phyloP scores from a whole-genome alignment of 2,888 invertebrate species.

The Meteorus cinctellus region DNA sequence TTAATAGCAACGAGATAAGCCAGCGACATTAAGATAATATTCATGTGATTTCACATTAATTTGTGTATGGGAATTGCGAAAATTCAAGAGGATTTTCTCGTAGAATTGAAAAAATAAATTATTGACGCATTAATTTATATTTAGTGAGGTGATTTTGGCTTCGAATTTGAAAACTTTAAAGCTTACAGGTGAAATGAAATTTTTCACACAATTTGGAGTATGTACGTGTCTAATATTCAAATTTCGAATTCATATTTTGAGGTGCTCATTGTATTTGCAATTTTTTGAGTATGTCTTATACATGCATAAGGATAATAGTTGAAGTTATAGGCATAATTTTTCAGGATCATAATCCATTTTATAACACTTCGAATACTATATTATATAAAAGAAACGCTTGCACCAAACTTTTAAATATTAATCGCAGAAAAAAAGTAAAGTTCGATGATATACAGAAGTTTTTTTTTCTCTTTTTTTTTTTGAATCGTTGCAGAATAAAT shows the following conservation, averaged over 20 bases:
- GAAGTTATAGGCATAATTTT: not conserved
- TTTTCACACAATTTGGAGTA: too few species aligned
- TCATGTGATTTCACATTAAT: not conserved
- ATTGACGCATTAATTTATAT: not conserved
- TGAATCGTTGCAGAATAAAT: too few species aligned
- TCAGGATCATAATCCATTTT: conserved; percentile 58
- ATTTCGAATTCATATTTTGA: too few species aligned
- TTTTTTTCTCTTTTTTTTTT: too few species aligned
- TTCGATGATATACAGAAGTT: not conserved
- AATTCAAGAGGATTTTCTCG: not conserved
- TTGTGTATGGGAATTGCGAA: not conserved
- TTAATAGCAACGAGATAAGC: not conserved
- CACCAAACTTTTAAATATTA: conserved; percentile 53
- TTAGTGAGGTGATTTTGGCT: not conserved
- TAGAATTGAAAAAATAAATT: not conserved
- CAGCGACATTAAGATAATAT: not conserved
- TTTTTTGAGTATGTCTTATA: not conserved
- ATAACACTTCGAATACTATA: conserved; percentile 59
- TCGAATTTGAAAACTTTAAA: not conserved
- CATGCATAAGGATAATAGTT: not conserved
- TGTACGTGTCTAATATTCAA: too few species aligned
- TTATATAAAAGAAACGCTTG: conserved; percentile 53
- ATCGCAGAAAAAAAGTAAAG: conserved; percentile 54
- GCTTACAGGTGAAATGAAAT: not conserved
- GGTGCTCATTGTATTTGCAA: too few species aligned